These are phyloP conservation scores for Drosophila novamexicana DNA, from an alignment of 1,140 invertebrate species.

Conservation along the genomic window DNA sequence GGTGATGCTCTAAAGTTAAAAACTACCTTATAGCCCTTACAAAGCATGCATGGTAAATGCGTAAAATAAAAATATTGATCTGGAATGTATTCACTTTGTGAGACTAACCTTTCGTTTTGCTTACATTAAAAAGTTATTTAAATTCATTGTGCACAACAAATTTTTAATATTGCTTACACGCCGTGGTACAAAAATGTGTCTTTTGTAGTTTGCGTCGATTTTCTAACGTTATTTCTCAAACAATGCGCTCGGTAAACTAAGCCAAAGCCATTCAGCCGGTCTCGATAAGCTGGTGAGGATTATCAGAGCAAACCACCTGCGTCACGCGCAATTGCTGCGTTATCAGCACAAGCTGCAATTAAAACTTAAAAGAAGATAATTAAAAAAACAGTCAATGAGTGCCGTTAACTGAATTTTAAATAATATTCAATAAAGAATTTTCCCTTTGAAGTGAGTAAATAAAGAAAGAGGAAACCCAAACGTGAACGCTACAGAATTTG, in stretches of 20 bases:
- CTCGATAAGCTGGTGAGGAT: background rate
- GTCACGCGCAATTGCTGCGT: background rate
- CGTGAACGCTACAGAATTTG: conserved; percentile 21
- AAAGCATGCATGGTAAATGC: too few species aligned
- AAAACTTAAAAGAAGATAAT: background rate
- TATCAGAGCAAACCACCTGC: background rate
- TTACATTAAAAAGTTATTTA: background rate
- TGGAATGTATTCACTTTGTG: too few species aligned
- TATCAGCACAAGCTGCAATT: background rate
- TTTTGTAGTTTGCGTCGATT: background rate
- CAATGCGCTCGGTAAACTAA: conserved; percentile 3
- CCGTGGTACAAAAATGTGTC: background rate
- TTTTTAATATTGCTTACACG: background rate
- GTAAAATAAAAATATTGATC: too few species aligned
- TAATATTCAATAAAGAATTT: background rate
- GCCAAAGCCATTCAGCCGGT: background rate
- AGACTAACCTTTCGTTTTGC: too few species aligned
- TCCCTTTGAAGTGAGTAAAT: background rate
- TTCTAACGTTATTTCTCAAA: background rate
- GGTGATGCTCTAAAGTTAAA: too few species aligned
- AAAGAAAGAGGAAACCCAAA: background rate
- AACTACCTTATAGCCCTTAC: too few species aligned
- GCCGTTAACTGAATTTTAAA: background rate
- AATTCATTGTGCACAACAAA: background rate
- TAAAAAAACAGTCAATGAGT: background rate